phyloP scores from a whole-genome alignment of 2,888 invertebrate genomes.

The Vanessa cardui region DNA sequence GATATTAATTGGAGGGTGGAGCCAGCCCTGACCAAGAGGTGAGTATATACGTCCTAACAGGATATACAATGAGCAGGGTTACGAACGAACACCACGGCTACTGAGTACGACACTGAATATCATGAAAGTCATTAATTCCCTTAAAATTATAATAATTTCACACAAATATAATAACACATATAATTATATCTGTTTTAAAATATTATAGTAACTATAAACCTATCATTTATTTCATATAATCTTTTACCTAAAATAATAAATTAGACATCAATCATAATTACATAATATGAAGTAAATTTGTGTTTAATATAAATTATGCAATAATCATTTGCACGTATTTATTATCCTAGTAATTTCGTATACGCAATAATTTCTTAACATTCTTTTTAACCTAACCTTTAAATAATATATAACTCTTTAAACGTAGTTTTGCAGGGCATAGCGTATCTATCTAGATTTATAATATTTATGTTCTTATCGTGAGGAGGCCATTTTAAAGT shows the following conservation, averaged over 20 bases:
- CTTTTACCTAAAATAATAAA: neutral
- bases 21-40: slow-evolving; percentile 54
- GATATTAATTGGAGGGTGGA: slow-evolving; percentile 41
- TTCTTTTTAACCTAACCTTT: neutral
- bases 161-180: slow-evolving; percentile 2
- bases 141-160: neutral
- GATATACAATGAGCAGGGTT: slow-evolving; percentile 16
- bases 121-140: neutral
- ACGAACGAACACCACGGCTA: neutral
- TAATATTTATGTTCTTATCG: neutral
- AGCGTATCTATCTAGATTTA: neutral
- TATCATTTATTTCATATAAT: neutral
- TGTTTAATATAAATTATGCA: neutral
- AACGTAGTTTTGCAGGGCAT: neutral
- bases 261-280: slow-evolving; percentile 4
- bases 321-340: neutral
- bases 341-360: neutral
- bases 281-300: neutral
- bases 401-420: neutral
- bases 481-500: no score
- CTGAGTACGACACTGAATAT: slow-evolving; percentile 15
- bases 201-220: neutral
- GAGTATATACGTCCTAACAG: slow-evolving; percentile 32
- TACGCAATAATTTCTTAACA: slow-evolving; percentile 4
- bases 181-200: slow-evolving; percentile 1